Evolutionary conservation across 1,140 invertebrate species (phyloP).

Genomic region (Nilaparvata lugens): DNA sequence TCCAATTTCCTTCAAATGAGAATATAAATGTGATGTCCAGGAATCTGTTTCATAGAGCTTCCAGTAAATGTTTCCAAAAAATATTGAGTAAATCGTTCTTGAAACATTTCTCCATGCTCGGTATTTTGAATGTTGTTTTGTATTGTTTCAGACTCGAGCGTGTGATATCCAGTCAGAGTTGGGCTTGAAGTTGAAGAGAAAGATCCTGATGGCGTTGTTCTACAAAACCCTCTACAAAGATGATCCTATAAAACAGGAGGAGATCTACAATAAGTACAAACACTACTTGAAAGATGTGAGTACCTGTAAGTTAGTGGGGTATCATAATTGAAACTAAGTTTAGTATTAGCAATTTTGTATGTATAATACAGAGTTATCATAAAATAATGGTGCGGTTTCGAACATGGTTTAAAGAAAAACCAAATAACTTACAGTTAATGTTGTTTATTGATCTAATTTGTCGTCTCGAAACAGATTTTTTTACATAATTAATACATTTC

Average conservation of each 20-base stretch:
- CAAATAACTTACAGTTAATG: too few species aligned
- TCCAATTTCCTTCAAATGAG: too few species aligned
- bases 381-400: too few species aligned
- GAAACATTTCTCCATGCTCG: background rate
- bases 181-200: slow-evolving; percentile 70
- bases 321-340: too few species aligned
- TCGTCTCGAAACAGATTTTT: slow-evolving; percentile 1
- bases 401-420: too few species aligned
- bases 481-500: background rate
- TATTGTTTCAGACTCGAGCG: slow-evolving; percentile 58
- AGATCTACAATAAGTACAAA: slow-evolving; percentile 75
- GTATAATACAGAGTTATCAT: too few species aligned
- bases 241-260: slow-evolving; percentile 57
- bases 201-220: slow-evolving; percentile 67
- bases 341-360: too few species aligned
- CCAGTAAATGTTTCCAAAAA: background rate
- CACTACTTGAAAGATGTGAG: slow-evolving; percentile 71
- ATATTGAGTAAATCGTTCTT: background rate
- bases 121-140: slow-evolving; percentile 6
- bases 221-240: slow-evolving; percentile 63
- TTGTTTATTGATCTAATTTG: slow-evolving; percentile 5
- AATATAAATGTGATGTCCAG: too few species aligned
- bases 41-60: too few species aligned
- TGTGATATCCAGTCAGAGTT: slow-evolving; percentile 77
- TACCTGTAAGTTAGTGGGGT: too few species aligned